Conservation (phyloP, 2,888 invertebrate genomes). For the Diabrotica balteata region DNA sequence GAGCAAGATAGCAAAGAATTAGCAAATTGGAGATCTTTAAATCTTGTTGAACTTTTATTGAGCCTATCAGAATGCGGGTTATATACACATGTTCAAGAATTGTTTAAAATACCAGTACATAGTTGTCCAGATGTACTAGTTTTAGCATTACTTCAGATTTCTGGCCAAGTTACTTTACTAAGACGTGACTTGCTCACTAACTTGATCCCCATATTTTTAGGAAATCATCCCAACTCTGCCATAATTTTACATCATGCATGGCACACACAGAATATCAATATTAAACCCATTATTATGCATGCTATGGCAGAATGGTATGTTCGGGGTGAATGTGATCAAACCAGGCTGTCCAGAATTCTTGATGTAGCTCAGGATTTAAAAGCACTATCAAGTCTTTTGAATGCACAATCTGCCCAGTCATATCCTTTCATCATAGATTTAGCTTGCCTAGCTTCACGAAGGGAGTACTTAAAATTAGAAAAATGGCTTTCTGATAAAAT, state of each 20-base stretch:
- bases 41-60: constrained; percentile 87
- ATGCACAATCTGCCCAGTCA: constrained; percentile 78
- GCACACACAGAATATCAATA: constrained; percentile 78
- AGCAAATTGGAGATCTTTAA: constrained; percentile 90
- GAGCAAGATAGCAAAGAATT: constrained; percentile 95
- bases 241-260: constrained; percentile 97
- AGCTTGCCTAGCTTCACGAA: constrained; percentile 94
- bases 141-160: constrained; percentile 87
- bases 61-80: constrained; percentile 88
- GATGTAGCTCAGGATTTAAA: constrained; percentile 96
- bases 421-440: constrained; percentile 97
- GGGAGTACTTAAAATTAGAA: constrained; percentile 94
- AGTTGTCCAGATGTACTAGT: constrained; percentile 95
- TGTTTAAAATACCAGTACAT: constrained; percentile 90
- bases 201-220: constrained; percentile 91
- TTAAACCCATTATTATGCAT: constrained; percentile 89
- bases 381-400: constrained; percentile 89
- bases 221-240: constrained; percentile 95
- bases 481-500: constrained; percentile 99
- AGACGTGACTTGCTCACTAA: constrained; percentile 87
- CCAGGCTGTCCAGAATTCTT: constrained; percentile 85
- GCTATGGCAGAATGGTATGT: constrained; percentile 98
- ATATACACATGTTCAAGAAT: constrained; percentile 81
- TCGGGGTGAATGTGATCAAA: constrained; percentile 91
- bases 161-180: constrained; percentile 77